Conservation (phyloP, 2,888 invertebrate genomes). For the Geotrupes spiniger region DNA sequence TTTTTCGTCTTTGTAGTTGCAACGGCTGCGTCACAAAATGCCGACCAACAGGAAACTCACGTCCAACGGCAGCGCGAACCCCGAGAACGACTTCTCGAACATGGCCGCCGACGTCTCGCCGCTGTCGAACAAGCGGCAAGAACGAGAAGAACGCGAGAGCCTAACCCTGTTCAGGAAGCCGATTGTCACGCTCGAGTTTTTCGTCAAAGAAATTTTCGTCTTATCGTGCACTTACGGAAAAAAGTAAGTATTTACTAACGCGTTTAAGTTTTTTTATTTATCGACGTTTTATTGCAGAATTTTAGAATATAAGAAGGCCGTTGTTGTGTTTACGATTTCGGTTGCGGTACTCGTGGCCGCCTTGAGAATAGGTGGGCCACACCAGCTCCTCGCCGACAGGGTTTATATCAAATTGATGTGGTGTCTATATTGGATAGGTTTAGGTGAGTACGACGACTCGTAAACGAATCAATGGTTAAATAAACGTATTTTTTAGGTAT, state of each 20-base stretch:
- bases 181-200: slow-evolving; percentile 75
- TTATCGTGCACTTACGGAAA: slow-evolving; percentile 58
- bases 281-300: slow-evolving; percentile 61
- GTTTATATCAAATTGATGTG: slow-evolving; percentile 44
- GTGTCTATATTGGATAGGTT: slow-evolving; percentile 49
- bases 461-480: slow-evolving; percentile 7
- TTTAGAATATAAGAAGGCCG: slow-evolving; percentile 59
- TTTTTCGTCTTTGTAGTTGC: slow-evolving; percentile 52
- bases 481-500: slow-evolving; percentile 61
- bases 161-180: slow-evolving; percentile 82
- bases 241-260: slow-evolving; percentile 52
- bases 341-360: slow-evolving; percentile 54
- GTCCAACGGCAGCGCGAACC: slow-evolving; percentile 30
- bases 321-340: slow-evolving; percentile 53
- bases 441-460: slow-evolving; percentile 33
- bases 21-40: slow-evolving; percentile 66
- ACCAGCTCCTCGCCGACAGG: slow-evolving; percentile 60
- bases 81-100: slow-evolving; percentile 4
- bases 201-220: slow-evolving; percentile 68
- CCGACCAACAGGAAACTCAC: slow-evolving; percentile 48
- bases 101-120: slow-evolving; percentile 8
- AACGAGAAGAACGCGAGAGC: slow-evolving; percentile 59
- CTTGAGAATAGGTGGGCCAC: slow-evolving; percentile 63
- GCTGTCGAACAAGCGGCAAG: slow-evolving; percentile 43
- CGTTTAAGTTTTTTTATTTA: slow-evolving; percentile 9